Base-by-base conservation (phyloP, 2,113 vertebrate genomes). In the Silurus asotus region DNA sequence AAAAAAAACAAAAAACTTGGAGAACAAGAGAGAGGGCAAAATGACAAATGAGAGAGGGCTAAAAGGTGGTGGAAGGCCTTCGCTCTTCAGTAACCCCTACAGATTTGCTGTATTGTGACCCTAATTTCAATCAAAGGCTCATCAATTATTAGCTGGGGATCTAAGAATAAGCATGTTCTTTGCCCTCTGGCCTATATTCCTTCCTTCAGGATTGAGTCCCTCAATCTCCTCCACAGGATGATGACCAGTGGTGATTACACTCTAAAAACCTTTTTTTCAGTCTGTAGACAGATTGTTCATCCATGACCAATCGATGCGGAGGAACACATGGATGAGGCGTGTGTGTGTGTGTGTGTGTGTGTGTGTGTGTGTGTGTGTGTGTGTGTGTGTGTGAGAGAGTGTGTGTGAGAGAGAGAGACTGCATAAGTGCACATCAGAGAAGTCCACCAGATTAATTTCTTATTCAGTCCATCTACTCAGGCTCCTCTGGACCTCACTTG, bases 71-170 rank as follows among this genome's bases (percentile, higher is more conserved):
- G 7, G 48, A 48, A 45, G 28, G 55, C 25, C 5, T 89, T 90
- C 85, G 91, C 91, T 91, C 92, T 89, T 88, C 87, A 85, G 87
- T 88, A 86, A 91, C 92, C 90, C 91, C 92, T 87, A 86, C 90
- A 88, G 87, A 84, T 87, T 84, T 79, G 86, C 87, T 86, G 78
- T 81, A 87, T 86, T 87, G 88, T 88, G 77, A 90, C 91, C 92
- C 90, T 94, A 93, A 93, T 92, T 91, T 93, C 90, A 91, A 91
- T 94, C 91, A 93, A 81, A 85, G 13, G 62, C n/a, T 62, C 85
- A 90, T 93, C 80, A 88, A 64, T 93, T 88, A 93, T 94, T 92
- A 93, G 89, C 65, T 78, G n/a, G 67, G 77, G 88, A 78, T 92
- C 91, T 89, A 88, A 88, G 67, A 51, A 88, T 89, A 90, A 45